Conservation (phyloP, 2,113 vertebrate genomes). For the Micronisus gabar region DNA sequence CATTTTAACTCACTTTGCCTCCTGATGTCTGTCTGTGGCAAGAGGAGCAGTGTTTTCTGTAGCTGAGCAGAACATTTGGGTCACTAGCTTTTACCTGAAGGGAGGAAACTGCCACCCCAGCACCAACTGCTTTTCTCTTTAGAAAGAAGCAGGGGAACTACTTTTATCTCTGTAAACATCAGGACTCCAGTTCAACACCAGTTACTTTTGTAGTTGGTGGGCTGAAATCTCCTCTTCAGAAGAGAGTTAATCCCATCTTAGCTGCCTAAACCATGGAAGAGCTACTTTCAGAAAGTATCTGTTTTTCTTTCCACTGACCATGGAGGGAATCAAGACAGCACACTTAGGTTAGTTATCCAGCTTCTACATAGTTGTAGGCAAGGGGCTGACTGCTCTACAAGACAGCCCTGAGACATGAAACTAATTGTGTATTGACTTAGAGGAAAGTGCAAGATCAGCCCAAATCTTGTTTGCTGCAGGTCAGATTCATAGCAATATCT, state of each 20-base stretch:
- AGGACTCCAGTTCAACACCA: not conserved
- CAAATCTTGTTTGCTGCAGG: not conserved
- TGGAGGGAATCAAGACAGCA: not conserved
- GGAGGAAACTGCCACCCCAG: not conserved
- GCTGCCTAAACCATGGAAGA: not conserved
- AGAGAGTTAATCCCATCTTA: not conserved
- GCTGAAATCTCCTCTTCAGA: not conserved
- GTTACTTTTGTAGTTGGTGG: not conserved
- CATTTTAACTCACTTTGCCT: not conserved
- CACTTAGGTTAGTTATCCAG: not conserved
- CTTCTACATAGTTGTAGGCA: not conserved
- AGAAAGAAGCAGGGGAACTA: not conserved
- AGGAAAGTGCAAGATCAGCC: not conserved
- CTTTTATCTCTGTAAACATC: not conserved
- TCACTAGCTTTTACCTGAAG: not conserved
- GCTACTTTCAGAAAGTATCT: not conserved
- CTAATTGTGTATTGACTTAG: not conserved
- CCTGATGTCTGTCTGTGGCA: not conserved
- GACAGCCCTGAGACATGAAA: not conserved
- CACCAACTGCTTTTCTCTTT: not conserved
- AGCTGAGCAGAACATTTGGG: not conserved
- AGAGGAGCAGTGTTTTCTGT: not conserved
- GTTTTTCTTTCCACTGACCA: not conserved
- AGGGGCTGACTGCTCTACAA: not conserved
- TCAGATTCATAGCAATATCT: not conserved